Base-by-base conservation (phyloP, 2,888 invertebrate species). In the Pachymerium ferrugineum region DNA sequence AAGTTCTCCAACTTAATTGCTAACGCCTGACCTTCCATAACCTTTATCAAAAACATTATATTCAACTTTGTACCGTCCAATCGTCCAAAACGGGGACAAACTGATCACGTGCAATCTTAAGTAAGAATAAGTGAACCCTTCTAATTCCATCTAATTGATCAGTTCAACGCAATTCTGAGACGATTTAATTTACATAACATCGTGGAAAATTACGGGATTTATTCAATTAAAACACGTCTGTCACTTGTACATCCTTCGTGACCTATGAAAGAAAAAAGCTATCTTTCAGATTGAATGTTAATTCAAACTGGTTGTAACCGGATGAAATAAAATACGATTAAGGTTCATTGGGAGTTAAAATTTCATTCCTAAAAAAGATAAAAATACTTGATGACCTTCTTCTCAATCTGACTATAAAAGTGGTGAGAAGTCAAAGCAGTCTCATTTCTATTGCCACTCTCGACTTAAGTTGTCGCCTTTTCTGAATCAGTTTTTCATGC, bases 21-120 rank as follows among this genome's bases (percentile, higher is more conserved):
- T n/a, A n/a, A n/a, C n/a, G n/a, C n/a, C n/a, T 62, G 62, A 62
- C 62, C 62, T 62, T 62, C 1, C 22, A 22, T 10, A 62, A 62
- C 62, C 12, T n/a, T 62, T 62, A 62, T 62, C 62, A 62, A 62
- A 62, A 28, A 62, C 10, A 22, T 28, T 62, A 28, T 62, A 25
- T 62, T 62, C 62, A 62, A 62, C 62, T 62, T 62, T 62, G 62
- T 62, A 12, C 62, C 22, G 62, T 62, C 62, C 62, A 62, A n/a
- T 62, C 62, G 62, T 22, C 62, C 62, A 62, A 28, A 62, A 28
- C 28, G 25, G 28, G 62, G 62, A 62, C 62, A 28, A 25, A n/a
- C 5, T 25, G 62, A 62, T 62, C 62, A 62, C 62, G 62, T 62
- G 62, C 62, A 28, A 14, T 14, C 8, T 62, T 25, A 25, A 25